Evolutionary conservation across 2,797 vertebrate species (phyloP), one percentile per base, ranked within the genome.

Genomic region (Pangasius mekongensis): DNA sequence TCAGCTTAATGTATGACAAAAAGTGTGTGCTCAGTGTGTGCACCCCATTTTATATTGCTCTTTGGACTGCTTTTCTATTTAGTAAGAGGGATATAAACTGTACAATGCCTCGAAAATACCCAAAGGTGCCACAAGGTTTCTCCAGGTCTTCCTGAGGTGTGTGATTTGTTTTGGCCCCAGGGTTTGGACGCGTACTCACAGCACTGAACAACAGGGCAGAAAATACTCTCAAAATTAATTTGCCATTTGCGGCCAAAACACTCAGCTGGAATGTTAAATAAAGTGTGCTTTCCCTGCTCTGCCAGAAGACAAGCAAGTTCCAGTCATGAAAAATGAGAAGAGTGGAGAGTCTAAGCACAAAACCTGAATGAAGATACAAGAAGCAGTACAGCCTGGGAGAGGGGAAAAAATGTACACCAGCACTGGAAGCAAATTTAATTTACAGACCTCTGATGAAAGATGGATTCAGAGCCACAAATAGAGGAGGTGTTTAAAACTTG

Each of bases 221-320:
- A 87, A 88, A 83, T 77, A 77, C 18, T 54, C 69, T 47, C 8
- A 47, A 87, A 92, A 93, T 92, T 85, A 88, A 91, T 91, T 92
- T 91, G 58, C 91, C 91, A 92, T 89, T 89, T 91, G 91, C 66
- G 85, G 87, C 87, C 66, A 73, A 88, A 78, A 88, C 83, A 86
- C 88, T 78, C 47, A 84, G 27, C 67, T 58, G 84, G 88, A 89
- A 89, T 89, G 84, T 89, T 86, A 86, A 91, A 84, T 69, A 89
- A 89, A 91, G 78, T 83, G 76, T 54, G 89, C 71, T 64, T 87
- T 89, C 90, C 87, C 86, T 82, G 54, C 67, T 20, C 56, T 36
- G 78, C 81, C 47, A 36, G 47, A 30, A 60, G 66, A 85, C 76
- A 77, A 18, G 47, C 64, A 66, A 36, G 39, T n/a, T 11, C 43